A percentile compares a stretch with the other conserved stretches of the same genome.
Evolutionary conservation across 2,888 invertebrate species (phyloP).

Genomic region (Dasysyrphus albostriatus): DNA sequence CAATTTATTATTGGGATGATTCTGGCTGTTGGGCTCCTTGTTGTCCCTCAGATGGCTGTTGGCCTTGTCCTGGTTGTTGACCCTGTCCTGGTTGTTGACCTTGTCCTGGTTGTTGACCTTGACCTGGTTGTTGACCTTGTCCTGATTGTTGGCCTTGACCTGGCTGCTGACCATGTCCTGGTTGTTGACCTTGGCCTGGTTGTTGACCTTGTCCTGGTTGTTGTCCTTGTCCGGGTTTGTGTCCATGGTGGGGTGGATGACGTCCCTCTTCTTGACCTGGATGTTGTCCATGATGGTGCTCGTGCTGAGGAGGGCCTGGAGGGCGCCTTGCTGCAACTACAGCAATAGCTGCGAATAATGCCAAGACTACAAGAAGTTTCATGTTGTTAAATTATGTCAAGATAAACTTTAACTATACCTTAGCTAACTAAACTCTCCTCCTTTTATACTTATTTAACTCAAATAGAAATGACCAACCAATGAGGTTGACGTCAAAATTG

Average conservation of each 20-base stretch:
- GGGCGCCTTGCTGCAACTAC: not conserved
- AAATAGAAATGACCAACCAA: not conserved
- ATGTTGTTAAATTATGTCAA: slow-evolving; percentile 1
- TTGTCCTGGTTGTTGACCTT: slow-evolving; percentile 8
- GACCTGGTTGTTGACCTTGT: slow-evolving; percentile 4
- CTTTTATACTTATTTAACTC: not conserved
- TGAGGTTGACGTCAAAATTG: not conserved
- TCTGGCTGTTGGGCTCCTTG: not conserved
- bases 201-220: not conserved
- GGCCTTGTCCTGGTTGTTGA: slow-evolving; percentile 6
- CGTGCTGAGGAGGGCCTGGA: not conserved
- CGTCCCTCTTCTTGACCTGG: not conserved
- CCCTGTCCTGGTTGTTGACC: not conserved
- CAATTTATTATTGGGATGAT: not conserved
- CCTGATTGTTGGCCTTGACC: not conserved
- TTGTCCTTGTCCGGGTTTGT: not conserved
- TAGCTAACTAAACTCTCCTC: rapidly evolving
- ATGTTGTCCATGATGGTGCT: not conserved
- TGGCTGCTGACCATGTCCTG: not conserved
- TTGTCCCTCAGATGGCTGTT: slow-evolving; percentile 9
- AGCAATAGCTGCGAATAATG: slow-evolving; percentile 2
- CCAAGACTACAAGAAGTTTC: slow-evolving; percentile 14
- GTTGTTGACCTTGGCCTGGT: slow-evolving; percentile 19
- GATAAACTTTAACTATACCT: slow-evolving; percentile 2
- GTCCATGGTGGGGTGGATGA: slow-evolving; percentile 6